Conservation (phyloP, 2,113 vertebrate genomes). For the Microcebus griseorufus region DNA sequence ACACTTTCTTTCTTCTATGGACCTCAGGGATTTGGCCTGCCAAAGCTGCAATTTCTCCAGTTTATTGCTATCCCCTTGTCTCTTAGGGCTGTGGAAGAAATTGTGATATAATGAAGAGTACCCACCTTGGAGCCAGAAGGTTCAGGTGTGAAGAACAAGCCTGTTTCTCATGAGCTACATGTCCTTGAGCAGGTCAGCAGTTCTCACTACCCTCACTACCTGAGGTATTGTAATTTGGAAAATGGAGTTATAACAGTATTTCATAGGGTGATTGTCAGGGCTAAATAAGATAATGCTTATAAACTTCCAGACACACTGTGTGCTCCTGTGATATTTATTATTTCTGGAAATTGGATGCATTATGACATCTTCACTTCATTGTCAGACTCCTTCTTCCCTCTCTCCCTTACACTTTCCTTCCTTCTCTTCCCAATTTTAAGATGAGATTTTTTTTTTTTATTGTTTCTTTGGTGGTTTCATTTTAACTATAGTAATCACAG, state of each 20-base stretch:
- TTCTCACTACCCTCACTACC: no score
- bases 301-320: neutral
- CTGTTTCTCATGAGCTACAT: neutral
- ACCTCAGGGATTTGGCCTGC: neutral
- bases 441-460: neutral
- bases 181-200: neutral
- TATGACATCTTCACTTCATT: neutral
- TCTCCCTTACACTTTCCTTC: neutral
- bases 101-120: neutral
- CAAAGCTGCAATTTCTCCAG: neutral
- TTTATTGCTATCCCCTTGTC: neutral
- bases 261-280: no score
- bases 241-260: neutral
- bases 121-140: neutral
- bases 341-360: neutral
- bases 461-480: neutral
- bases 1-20: neutral
- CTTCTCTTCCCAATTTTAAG: neutral
- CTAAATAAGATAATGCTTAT: neutral
- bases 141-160: neutral
- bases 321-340: neutral
- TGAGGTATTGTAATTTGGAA: neutral
- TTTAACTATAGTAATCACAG: neutral
- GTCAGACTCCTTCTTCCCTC: neutral
- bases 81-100: neutral